Evolutionary conservation across 1,140 invertebrate genomes (phyloP), one percentile per base, ranked within the genome.

Genomic region (Oedothorax gibbosus): DNA sequence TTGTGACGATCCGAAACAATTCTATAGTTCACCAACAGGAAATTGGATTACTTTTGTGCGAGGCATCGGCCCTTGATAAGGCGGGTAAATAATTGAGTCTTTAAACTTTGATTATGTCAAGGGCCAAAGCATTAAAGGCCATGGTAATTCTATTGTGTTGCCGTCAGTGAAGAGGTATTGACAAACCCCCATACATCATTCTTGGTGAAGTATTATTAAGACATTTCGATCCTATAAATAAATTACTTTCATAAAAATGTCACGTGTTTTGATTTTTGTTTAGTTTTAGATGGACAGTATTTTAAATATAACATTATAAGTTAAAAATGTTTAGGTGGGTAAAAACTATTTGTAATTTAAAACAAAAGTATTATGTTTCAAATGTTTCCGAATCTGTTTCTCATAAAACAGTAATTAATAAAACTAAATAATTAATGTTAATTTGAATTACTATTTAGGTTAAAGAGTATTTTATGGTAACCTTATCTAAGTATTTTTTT

Each of bases 71-170:
- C 62, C n/a, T n/a, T 50, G 80, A 82, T 82, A 82, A 73, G 69
- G 68, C 49, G 49, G 80, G 69, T 82, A 82, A 82, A 82, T 82
- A 82, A 82, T 82, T 82, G 80, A 82, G 80, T 73, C 80, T 82
- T 82, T 73, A 82, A 82, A 82, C 57, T 82, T 82, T 82, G 80
- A 82, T 82, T 73, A 68, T 82, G 80, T 82, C 80, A 71, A 18
- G 50, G 69, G 69, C 69, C 54, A 35, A 35, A 1, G 69, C 69
- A 53, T 53, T 71, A 71, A 71, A 71, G 20, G 69, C 51, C 69
- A 71, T 71, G 69, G 51, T 71, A 71, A 71, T 71, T 35, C 35
- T 35, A 71, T 71, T 71, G 21, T 71, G 69, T 51, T 10, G 54
- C 69, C 54, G 15, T 15, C 66, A 60, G 65, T 71, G 66, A 71